phyloP scores from a whole-genome alignment of 2,888 invertebrate genomes.

The Lumbricus terrestris region DNA sequence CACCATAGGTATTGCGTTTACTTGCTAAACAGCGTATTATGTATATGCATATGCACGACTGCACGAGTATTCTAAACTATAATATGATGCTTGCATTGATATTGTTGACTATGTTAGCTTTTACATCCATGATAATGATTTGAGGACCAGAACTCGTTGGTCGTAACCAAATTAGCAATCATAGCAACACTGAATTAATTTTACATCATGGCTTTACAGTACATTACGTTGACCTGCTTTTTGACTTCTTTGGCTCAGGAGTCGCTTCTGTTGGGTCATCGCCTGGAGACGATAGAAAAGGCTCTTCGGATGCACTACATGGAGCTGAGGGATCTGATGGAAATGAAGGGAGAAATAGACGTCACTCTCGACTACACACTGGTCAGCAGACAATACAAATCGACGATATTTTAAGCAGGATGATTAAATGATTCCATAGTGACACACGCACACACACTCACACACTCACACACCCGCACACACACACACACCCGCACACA shows the following conservation, averaged over 20 bases:
- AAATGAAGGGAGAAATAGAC: slow-evolving; percentile 3
- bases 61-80: background rate
- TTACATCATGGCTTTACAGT: background rate
- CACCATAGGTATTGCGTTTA: background rate
- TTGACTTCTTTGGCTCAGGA: background rate
- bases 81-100: background rate
- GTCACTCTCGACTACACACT: background rate
- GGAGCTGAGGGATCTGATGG: slow-evolving; percentile 4
- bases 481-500: no score
- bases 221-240: background rate
- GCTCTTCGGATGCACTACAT: background rate
- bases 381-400: background rate
- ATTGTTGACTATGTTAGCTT: no score
- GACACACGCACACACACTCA: no score
- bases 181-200: background rate
- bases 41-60: background rate
- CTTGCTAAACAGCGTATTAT: background rate
- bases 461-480: no score
- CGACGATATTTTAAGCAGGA: background rate
- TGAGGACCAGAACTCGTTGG: background rate
- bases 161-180: background rate
- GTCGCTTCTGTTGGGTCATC: background rate
- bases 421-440: background rate
- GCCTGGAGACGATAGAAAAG: background rate
- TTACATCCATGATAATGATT: no score